A percentile compares a stretch with the other conserved stretches of the same genome.
Conservation (phyloP, 2,888 invertebrate species). For the Apamea monoglypha region DNA sequence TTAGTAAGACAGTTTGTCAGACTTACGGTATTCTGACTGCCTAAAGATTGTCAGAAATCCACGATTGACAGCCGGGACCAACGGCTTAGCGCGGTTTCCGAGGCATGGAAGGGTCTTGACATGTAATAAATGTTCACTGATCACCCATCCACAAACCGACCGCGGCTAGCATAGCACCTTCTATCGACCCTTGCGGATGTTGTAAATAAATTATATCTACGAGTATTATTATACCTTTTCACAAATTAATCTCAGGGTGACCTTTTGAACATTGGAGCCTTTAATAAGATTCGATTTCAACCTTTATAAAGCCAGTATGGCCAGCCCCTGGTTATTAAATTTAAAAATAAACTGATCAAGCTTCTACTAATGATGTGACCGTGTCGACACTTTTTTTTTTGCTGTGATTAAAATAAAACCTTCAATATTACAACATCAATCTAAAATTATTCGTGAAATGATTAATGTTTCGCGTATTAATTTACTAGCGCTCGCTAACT, state of each 20-base stretch:
- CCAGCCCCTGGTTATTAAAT: conserved; percentile 7
- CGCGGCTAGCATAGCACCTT: not conserved
- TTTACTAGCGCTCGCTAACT: too few species aligned
- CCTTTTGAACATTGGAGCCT: conserved; percentile 1
- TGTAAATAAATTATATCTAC: not conserved
- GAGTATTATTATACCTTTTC: not conserved
- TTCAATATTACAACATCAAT: not conserved
- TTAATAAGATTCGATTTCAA: not conserved
- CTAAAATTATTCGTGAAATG: too few species aligned
- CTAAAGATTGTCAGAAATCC: too few species aligned
- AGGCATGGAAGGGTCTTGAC: not conserved
- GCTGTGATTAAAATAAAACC: not conserved
- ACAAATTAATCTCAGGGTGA: conserved; percentile 8
- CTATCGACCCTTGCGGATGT: not conserved
- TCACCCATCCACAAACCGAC: not conserved
- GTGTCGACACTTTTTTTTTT: conserved; percentile 8
- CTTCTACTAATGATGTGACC: conserved; percentile 3
- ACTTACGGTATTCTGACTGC: too few species aligned
- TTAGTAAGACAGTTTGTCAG: too few species aligned
- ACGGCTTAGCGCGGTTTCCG: too few species aligned
- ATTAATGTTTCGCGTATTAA: too few species aligned
- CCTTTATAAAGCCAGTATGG: not conserved
- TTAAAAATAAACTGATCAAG: conserved; percentile 22
- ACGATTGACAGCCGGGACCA: too few species aligned
- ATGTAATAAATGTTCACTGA: not conserved